phyloP scores from a whole-genome alignment of 2,797 vertebrate genomes.

The Lindbergichthys nudifrons region DNA sequence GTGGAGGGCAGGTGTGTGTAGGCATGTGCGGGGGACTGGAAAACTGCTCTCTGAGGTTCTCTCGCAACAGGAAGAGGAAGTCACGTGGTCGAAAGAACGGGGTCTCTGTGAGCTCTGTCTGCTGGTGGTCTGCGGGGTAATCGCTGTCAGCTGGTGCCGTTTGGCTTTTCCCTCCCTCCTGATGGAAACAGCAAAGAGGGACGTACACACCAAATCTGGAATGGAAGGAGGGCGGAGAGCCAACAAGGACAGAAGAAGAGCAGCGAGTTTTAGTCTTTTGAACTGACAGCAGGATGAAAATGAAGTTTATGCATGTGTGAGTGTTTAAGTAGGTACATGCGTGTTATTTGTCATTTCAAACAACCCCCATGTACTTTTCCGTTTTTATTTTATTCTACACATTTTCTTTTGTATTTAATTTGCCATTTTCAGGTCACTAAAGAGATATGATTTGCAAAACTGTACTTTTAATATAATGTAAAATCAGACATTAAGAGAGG shows the following conservation, averaged over 20 bases:
- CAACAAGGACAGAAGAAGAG: slow-evolving; percentile 11
- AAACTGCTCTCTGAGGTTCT: slow-evolving; percentile 95
- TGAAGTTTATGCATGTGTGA: not conserved
- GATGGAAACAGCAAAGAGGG: slow-evolving; percentile 98
- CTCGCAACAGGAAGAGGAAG: slow-evolving; percentile 92
- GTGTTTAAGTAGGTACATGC: too few species aligned
- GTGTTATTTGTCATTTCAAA: too few species aligned
- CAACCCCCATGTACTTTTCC: too few species aligned
- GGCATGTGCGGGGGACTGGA: slow-evolving; percentile 90
- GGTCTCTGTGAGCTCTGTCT: slow-evolving; percentile 86
- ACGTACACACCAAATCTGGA: slow-evolving; percentile 96
- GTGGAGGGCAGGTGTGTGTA: slow-evolving; percentile 92
- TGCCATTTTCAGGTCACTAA: too few species aligned
- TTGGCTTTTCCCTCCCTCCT: slow-evolving; percentile 90
- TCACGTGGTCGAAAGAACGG: slow-evolving; percentile 91
- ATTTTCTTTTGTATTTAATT: too few species aligned
- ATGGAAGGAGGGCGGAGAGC: not conserved
- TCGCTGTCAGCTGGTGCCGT: slow-evolving; percentile 87
- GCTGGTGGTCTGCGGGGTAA: slow-evolving; percentile 85
- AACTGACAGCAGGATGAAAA: slow-evolving; percentile 1
- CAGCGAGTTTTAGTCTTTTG: slow-evolving; percentile 14
- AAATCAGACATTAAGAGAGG: slow-evolving; percentile 12
- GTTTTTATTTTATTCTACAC: too few species aligned
- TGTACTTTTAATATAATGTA: not conserved
- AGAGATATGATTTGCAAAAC: too few species aligned